Evolutionary conservation across 1,140 invertebrate species (phyloP).

Genomic region (Procambarus clarkii): DNA sequence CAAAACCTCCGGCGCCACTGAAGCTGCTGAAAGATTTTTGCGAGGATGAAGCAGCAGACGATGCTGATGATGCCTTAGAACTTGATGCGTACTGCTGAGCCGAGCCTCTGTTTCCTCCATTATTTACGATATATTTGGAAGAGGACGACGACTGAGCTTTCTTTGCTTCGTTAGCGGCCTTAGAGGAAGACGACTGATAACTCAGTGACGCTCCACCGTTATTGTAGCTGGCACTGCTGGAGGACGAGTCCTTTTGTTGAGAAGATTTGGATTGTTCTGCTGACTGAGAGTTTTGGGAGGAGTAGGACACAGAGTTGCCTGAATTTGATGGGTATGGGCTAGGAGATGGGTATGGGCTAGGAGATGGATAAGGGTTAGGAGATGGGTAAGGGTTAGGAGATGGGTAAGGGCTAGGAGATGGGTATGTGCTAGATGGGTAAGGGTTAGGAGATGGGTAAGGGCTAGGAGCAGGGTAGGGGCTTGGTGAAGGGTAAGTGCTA

Average conservation of each 20-base stretch:
- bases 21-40: constrained; percentile 40
- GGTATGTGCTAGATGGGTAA: too few species aligned
- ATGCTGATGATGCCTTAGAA: constrained; percentile 32
- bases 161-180: constrained; percentile 13
- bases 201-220: constrained; percentile 23
- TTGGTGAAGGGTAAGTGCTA: too few species aligned
- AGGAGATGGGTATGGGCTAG: too few species aligned
- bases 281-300: constrained; percentile 43
- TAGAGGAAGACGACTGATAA: constrained; percentile 37
- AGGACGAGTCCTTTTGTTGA: background rate
- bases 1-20: background rate
- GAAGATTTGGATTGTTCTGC: constrained; percentile 23
- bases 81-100: background rate
- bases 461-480: too few species aligned
- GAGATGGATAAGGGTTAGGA: too few species aligned
- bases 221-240: constrained; percentile 20
- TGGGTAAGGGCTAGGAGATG: too few species aligned
- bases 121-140: background rate
- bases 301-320: constrained; percentile 2
- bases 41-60: constrained; percentile 37
- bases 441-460: too few species aligned
- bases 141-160: constrained; percentile 33
- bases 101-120: constrained; percentile 14
- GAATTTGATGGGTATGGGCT: background rate
- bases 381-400: too few species aligned